phyloP scores from a whole-genome alignment of 1,140 invertebrate species.

The Oryzaephilus surinamensis region DNA sequence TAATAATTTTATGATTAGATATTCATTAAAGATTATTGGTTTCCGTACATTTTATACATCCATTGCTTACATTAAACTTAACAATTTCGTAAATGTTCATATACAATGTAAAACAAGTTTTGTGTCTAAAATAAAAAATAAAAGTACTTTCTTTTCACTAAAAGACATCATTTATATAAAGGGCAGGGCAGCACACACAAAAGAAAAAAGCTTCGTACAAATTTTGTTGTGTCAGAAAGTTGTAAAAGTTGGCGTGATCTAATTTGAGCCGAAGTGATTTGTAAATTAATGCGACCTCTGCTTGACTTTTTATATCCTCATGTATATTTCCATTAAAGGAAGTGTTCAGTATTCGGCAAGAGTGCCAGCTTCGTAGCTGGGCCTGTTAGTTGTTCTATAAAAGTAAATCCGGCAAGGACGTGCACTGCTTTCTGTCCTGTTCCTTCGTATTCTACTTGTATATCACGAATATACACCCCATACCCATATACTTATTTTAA shows the following conservation, averaged over 20 bases:
- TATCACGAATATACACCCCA: slow-evolving; percentile 19
- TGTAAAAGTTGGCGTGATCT: slow-evolving; percentile 11
- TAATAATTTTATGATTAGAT: too few species aligned
- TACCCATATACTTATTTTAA: slow-evolving; percentile 17
- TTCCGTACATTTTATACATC: too few species aligned
- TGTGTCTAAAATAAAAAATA: too few species aligned
- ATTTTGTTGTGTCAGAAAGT: too few species aligned
- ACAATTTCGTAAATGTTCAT: too few species aligned
- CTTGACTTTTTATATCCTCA: slow-evolving; percentile 27
- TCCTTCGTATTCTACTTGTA: slow-evolving; percentile 22
- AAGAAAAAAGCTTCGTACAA: not conserved
- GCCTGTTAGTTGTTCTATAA: slow-evolving; percentile 35
- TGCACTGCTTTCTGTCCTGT: slow-evolving; percentile 24
- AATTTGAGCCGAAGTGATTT: slow-evolving; percentile 10
- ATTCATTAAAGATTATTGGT: too few species aligned
- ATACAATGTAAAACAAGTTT: too few species aligned
- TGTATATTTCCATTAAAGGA: slow-evolving; percentile 34
- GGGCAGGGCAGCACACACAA: too few species aligned
- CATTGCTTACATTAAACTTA: too few species aligned
- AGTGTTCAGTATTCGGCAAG: slow-evolving; percentile 30
- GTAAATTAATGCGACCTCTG: slow-evolving; percentile 16
- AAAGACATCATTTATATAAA: too few species aligned
- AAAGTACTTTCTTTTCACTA: too few species aligned
- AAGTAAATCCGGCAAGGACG: slow-evolving; percentile 32
- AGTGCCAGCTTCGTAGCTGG: slow-evolving; percentile 24